Evolutionary conservation across 64 coral and sea anemone species (phyloP).

Genomic region (Platygyra sinensis): DNA sequence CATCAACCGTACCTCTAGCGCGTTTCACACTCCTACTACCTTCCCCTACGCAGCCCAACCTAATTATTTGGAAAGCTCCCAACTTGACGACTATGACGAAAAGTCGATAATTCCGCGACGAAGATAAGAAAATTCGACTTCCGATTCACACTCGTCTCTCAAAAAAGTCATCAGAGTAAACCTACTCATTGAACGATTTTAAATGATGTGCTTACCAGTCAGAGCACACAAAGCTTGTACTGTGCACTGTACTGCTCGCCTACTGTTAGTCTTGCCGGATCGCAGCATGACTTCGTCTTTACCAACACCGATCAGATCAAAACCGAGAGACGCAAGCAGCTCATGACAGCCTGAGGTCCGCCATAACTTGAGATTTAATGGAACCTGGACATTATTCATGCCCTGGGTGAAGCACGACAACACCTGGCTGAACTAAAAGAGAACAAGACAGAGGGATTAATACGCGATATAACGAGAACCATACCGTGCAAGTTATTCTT

Average conservation of each 20-base stretch:
- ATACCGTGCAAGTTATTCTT: too few relatives aligned
- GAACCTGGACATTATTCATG: constrained; percentile 95
- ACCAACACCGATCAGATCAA: constrained; percentile 97
- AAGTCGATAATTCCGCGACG: too few relatives aligned
- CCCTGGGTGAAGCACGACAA: constrained; percentile 84
- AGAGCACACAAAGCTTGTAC: constrained; percentile 86
- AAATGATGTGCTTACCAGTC: constrained; percentile 58
- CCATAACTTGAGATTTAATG: constrained; percentile 90
- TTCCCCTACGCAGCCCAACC: too few relatives aligned
- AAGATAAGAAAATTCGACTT: too few relatives aligned
- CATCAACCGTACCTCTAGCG: too few relatives aligned
- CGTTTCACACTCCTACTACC: too few relatives aligned
- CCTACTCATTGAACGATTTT: too few relatives aligned
- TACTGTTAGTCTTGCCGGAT: constrained; percentile 91
- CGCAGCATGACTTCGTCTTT: constrained; percentile 98
- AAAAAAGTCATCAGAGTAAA: too few relatives aligned
- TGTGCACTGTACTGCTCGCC: constrained; percentile 88
- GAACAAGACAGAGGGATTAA: neutral
- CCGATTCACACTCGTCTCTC: too few relatives aligned
- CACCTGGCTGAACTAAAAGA: constrained; percentile 87
- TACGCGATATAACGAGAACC: neutral
- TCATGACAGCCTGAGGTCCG: constrained; percentile 89
- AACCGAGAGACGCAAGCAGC: constrained; percentile 91
- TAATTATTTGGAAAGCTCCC: too few relatives aligned
- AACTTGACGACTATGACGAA: too few relatives aligned